These are phyloP conservation scores for Diadema setosum DNA, from an alignment of 35 echinoderm and acorn worm genomes.

Conservation along the genomic window DNA sequence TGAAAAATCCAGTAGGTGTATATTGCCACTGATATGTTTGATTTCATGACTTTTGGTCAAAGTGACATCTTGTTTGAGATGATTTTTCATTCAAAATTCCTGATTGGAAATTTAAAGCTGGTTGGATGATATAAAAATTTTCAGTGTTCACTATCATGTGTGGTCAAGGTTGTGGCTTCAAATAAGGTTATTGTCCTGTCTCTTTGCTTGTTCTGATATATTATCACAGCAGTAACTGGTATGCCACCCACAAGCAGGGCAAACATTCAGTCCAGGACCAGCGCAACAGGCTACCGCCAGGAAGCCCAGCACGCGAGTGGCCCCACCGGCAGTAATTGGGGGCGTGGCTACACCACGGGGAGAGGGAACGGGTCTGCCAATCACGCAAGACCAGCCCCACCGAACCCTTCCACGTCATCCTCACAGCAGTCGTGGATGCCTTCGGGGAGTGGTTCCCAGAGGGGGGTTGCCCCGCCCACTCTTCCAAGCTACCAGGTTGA, in stretches of 20 bases:
- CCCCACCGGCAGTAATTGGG: not conserved
- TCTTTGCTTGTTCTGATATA: not conserved
- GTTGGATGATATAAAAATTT: no score
- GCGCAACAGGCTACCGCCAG: not conserved
- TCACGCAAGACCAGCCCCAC: not conserved
- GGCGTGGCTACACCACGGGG: not conserved
- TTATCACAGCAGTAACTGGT: not conserved
- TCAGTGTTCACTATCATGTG: no score
- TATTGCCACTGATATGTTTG: no score
- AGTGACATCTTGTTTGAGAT: no score
- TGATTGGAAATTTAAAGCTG: no score
- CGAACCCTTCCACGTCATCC: not conserved
- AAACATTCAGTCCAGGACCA: not conserved
- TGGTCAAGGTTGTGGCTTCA: no score
- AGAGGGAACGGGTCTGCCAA: not conserved
- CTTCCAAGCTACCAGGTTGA: conserved; percentile 13
- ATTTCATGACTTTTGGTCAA: no score
- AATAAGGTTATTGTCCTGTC: no score
- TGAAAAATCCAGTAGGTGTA: no score
- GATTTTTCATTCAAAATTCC: no score
- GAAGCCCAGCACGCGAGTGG: not conserved
- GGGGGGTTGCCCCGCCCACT: not conserved
- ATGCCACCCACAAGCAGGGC: not conserved
- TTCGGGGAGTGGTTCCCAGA: not conserved
- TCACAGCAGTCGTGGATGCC: no score